Evolutionary conservation across 2,888 invertebrate genomes (phyloP), one percentile per base, ranked within the genome.

Genomic region (Heteropelma amictum): DNA sequence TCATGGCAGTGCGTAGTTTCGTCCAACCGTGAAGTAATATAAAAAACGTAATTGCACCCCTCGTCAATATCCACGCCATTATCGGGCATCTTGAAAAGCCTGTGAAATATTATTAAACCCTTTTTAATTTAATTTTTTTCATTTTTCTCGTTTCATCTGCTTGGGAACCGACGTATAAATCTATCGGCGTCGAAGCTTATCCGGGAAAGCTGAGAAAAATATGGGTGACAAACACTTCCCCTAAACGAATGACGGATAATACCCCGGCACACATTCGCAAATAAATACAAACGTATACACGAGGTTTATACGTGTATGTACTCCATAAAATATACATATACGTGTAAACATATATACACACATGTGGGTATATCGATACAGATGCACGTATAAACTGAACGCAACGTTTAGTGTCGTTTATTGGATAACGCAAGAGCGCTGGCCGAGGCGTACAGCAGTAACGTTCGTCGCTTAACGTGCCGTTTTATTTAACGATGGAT

Each of bases 401-500:
- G 68, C 49, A 65, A 64, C 63, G 68, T 72, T 77, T 64, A 71
- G 64, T 63, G 58, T 63, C 76, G 68, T 68, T 72, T 77, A 77
- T 77, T 69, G 72, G 77, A 77, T 76, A 77, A 72, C 58, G 61
- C 51, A 42, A 53, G 17, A 67, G 45, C 45, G 12, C 35, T 77
- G 79, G 79, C 73, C 68, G 67, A 72, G 76, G 71, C 76, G 65
- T 26, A 60, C 56, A 58, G 47, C 53, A 54, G 68, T 71, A 75
- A 61, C 75, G 76, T 60, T 72, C 72, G 69, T 76, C 79, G 79
- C 78, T 83, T 83, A 85, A 83, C 82, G 78, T 83, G 77, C 82
- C 82, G 82, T 85, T 82, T 80, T 81, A 80, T 82, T 84, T 84
- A 83, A 85, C 80, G 81, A 74, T 72, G 69, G 79, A 84, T 84